Conservation (phyloP, 2,113 vertebrate species). For the Lagopus muta region DNA sequence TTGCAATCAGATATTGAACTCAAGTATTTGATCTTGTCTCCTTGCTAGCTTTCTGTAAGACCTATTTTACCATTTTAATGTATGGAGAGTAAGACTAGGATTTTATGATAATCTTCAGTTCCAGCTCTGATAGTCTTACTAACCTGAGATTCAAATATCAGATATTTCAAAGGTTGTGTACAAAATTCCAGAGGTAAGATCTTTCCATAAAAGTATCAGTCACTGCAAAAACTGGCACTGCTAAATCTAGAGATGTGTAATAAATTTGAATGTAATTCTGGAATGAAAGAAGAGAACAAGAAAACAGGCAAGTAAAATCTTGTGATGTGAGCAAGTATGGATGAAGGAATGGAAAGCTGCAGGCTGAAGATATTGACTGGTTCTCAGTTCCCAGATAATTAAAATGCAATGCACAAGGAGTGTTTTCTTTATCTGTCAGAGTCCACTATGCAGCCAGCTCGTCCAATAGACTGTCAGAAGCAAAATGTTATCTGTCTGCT, state of each 20-base stretch:
- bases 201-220: not conserved
- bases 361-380: not conserved
- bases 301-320: not conserved
- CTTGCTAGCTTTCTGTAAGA: too few relatives aligned
- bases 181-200: not conserved
- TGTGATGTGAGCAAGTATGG: not conserved
- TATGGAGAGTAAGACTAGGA: not conserved
- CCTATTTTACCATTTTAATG: not conserved
- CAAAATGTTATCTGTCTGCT: not conserved
- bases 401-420: not conserved
- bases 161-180: not conserved
- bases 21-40: too few relatives aligned
- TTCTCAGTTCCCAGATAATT: slow-evolving; percentile 1
- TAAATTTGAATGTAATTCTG: not conserved
- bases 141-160: not conserved
- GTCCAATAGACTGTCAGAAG: not conserved
- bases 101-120: not conserved
- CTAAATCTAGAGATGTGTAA: not conserved
- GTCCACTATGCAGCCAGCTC: not conserved
- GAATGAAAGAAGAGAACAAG: not conserved
- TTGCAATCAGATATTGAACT: not conserved
- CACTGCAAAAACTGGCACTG: not conserved
- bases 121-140: not conserved
- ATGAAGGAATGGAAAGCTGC: not conserved
- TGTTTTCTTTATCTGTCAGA: not conserved